A percentile compares a stretch with the other conserved stretches of the same genome.
Conservation (phyloP, 1,140 invertebrate species). For the Arctopsyche grandis region DNA sequence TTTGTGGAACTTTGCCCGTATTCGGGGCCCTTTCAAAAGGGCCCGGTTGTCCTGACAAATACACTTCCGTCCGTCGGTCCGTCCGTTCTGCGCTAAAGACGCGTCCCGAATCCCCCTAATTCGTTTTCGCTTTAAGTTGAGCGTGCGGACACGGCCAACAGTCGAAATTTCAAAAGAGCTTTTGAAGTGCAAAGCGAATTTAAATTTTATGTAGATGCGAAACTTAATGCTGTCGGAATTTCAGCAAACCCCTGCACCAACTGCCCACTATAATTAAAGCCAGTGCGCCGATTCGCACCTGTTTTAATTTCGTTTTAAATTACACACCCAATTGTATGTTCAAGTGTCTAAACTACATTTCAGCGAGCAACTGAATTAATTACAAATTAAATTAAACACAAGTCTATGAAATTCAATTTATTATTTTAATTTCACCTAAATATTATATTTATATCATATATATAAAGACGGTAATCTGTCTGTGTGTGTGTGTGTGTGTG, state of each 20-base stretch:
- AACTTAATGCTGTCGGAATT: neutral
- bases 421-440: too few species aligned
- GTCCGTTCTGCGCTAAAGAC: too few species aligned
- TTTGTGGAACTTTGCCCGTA: constrained; percentile 1
- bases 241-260: neutral
- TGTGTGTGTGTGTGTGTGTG: too few species aligned
- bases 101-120: neutral
- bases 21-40: neutral
- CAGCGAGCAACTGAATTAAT: too few species aligned
- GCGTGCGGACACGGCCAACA: neutral
- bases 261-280: neutral
- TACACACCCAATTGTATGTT: too few species aligned
- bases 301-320: too few species aligned
- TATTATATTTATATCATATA: too few species aligned
- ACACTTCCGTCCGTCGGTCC: neutral
- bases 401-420: too few species aligned
- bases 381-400: too few species aligned
- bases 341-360: too few species aligned
- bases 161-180: constrained; percentile 4
- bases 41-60: constrained; percentile 3
- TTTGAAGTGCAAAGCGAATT: constrained; percentile 25
- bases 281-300: neutral
- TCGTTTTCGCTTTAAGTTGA: neutral
- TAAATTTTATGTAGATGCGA: constrained; percentile 18
- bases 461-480: too few species aligned